These are phyloP conservation scores for Aethes cnicana DNA, from an alignment of 2,888 invertebrate species.

Conservation along the genomic window DNA sequence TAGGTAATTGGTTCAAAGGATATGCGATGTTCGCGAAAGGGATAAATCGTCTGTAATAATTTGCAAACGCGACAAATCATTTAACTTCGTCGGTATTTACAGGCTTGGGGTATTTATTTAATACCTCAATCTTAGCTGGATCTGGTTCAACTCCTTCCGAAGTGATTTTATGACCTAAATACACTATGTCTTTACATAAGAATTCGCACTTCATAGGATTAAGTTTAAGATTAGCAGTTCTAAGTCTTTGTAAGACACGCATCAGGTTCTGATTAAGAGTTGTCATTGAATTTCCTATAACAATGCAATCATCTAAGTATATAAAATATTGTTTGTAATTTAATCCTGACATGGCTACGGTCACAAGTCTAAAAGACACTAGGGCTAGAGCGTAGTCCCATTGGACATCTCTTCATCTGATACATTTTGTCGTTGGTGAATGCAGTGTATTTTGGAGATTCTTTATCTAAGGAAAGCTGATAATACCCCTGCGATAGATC, in stretches of 20 bases:
- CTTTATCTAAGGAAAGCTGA: slow-evolving; percentile 6
- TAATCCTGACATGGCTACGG: slow-evolving; percentile 16
- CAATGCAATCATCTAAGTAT: slow-evolving; percentile 19
- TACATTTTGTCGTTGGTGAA: slow-evolving; percentile 10
- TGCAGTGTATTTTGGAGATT: slow-evolving; percentile 10
- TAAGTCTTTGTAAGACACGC: slow-evolving; percentile 6
- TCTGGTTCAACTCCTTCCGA: no score
- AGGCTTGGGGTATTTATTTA: no score
- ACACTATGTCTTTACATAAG: no score
- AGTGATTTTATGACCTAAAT: no score
- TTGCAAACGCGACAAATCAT: no score
- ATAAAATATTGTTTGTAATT: slow-evolving; percentile 1
- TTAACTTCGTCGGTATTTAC: no score
- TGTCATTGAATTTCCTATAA: slow-evolving; percentile 9
- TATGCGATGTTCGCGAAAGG: no score
- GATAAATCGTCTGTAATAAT: no score
- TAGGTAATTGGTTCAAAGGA: no score
- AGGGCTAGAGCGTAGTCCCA: not conserved
- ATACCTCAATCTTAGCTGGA: no score
- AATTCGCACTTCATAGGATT: slow-evolving; percentile 24
- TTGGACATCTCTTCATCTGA: slow-evolving; percentile 18
- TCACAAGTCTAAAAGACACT: slow-evolving; percentile 23
- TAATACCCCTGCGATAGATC: slow-evolving; percentile 12
- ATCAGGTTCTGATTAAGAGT: slow-evolving; percentile 19
- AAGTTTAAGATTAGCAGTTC: slow-evolving; percentile 16